Conservation (phyloP, 2,113 vertebrate species). For the Percopsis transmontana region DNA sequence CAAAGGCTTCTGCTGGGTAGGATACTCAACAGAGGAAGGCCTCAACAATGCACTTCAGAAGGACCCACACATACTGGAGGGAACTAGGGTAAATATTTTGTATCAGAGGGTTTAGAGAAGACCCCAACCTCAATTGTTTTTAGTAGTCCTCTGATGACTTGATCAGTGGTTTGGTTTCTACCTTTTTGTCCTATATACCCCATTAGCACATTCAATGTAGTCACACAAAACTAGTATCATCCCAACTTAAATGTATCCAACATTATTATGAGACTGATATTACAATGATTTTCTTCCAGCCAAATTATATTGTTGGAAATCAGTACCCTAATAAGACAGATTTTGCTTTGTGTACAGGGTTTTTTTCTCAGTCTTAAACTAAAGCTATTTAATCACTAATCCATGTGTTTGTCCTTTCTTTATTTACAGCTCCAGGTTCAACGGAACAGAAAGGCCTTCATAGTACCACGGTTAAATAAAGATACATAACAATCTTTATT, state of each 20-base stretch:
- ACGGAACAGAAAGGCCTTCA: slow-evolving; percentile 65
- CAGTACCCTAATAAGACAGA: no score
- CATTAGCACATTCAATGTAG: no score
- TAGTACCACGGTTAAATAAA: slow-evolving; percentile 29
- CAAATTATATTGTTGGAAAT: no score
- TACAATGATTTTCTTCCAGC: no score
- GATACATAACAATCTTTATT: slow-evolving; percentile 20
- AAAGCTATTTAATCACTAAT: background rate
- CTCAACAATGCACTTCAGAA: slow-evolving; percentile 84
- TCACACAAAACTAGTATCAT: no score
- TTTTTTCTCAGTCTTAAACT: background rate
- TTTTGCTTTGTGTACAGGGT: background rate
- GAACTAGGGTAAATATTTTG: slow-evolving; percentile 78
- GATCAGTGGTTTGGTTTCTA: no score
- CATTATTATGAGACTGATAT: no score
- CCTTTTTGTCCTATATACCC: no score
- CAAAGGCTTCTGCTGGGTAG: slow-evolving; percentile 84
- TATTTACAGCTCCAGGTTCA: slow-evolving; percentile 75
- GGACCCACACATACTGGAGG: slow-evolving; percentile 86
- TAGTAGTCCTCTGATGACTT: background rate
- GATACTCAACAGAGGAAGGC: slow-evolving; percentile 78
- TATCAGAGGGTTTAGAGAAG: background rate
- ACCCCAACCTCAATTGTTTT: background rate
- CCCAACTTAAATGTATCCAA: no score
- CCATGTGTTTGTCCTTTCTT: background rate